Conservation (phyloP, 1,140 invertebrate genomes). For the Drosophila sulfurigaster region DNA sequence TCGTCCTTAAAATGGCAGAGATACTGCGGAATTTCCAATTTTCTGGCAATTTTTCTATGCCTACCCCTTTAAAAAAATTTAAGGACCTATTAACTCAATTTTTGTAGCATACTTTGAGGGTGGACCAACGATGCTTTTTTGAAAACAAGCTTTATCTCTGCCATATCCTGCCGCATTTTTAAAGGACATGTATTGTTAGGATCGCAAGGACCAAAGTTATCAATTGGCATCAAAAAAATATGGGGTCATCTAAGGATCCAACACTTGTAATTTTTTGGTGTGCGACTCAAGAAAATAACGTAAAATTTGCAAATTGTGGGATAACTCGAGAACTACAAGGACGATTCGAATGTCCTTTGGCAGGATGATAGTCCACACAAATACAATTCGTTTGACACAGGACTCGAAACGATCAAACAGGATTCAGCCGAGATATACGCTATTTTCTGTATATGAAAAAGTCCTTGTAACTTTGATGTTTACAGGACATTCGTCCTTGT, state of each 20-base stretch:
- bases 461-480: background rate
- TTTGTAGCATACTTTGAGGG: background rate
- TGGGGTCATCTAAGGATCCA: background rate
- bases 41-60: too few species aligned
- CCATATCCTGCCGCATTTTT: background rate
- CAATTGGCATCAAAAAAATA: background rate
- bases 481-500: background rate
- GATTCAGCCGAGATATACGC: background rate
- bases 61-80: too few species aligned
- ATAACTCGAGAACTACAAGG: background rate
- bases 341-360: background rate
- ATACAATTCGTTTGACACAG: background rate
- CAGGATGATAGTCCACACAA: background rate
- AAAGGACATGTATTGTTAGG: background rate
- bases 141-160: background rate
- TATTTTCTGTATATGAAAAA: background rate
- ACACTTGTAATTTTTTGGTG: background rate
- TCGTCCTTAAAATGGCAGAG: too few species aligned
- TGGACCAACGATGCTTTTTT: background rate
- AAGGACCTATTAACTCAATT: too few species aligned
- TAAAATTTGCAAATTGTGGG: background rate
- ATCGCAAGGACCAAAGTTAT: background rate
- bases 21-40: too few species aligned
- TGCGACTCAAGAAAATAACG: background rate
- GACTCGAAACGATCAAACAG: background rate